phyloP scores from a whole-genome alignment of 2,888 invertebrate genomes.

The Lycocerus yunnanus region DNA sequence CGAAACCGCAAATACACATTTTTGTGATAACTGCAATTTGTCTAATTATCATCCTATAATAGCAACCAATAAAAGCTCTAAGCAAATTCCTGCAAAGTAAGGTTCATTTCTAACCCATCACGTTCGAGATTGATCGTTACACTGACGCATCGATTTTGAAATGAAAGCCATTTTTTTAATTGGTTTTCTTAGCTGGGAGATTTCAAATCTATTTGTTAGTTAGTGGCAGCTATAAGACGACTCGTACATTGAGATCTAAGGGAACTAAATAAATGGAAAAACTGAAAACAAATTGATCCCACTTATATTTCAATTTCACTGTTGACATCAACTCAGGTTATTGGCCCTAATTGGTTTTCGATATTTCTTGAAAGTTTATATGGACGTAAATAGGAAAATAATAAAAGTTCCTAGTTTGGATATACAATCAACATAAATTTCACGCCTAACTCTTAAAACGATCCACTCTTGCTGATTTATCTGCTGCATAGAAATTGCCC shows the following conservation, averaged over 20 bases:
- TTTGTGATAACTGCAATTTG: background rate
- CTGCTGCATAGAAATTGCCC: background rate
- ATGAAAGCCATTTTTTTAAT: background rate
- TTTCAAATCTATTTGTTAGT: background rate
- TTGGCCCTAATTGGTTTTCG: background rate
- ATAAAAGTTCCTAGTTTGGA: background rate
- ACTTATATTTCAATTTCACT: background rate
- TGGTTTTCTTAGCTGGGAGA: background rate
- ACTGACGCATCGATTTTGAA: background rate
- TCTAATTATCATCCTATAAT: background rate
- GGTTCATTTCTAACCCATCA: background rate
- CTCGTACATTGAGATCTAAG: no score
- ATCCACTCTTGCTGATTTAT: background rate
- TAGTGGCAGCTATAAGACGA: background rate
- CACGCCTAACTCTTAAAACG: background rate
- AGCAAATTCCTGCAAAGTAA: background rate
- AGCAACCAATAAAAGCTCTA: background rate
- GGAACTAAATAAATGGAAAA: no score
- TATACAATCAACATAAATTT: background rate
- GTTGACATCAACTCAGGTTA: background rate
- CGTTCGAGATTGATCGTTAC: background rate
- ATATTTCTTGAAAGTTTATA: background rate
- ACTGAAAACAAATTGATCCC: background rate
- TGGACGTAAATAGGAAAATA: no score
- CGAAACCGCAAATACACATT: background rate